Base-by-base conservation (phyloP, 1,140 invertebrate species). In the Trypoxylus dichotomus region DNA sequence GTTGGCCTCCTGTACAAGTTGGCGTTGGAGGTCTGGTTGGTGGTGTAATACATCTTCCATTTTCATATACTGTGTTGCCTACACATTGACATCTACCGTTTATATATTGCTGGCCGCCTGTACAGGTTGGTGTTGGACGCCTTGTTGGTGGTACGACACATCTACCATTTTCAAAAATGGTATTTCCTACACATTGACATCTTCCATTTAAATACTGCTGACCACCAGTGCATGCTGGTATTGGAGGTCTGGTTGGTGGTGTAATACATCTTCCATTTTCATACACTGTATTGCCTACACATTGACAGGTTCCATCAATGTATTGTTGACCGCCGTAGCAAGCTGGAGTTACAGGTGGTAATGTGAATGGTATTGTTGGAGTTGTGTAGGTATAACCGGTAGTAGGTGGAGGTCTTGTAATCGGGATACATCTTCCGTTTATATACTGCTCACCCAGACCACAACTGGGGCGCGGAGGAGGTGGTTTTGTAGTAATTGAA, bases 341-440 rank as follows among this genome's bases (percentile, higher is more conserved):
- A 10, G 21, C 3, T 71, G 63, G 76, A 54, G 29, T n/a, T n/a
- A 63, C 58, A 63, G 58, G 10, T 24, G 58, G 58, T 7, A 27
- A 19, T 21, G 58, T 47, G 11, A 47, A 42, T 42, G 41, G 41
- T n/a, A n/a, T n/a, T n/a, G n/a, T n/a, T 7, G 32, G 32, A 32
- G 47, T 54, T 15, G 47, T 21, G 13, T 54, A 54, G 11, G 13
- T n/a, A 21, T 54, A 54, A 54, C 47, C 47, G 47, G 47, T n/a
- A n/a, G n/a, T 58, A 58, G 13, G 6, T 21, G 19, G 13, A 3
- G 19, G 19, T 19, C 58, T 7, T n/a, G 13, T 58, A 58, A 58
- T 58, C 2, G 19, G 15, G 1, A 63, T n/a, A 71, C 78, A 79
- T n/a, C 47, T 37, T 21, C 78, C 78, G 41, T 79, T 79, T 13